Evolutionary conservation across 2,797 vertebrate species (phyloP), one percentile per base, ranked within the genome.

Genomic region (Xenentodon cancila): DNA sequence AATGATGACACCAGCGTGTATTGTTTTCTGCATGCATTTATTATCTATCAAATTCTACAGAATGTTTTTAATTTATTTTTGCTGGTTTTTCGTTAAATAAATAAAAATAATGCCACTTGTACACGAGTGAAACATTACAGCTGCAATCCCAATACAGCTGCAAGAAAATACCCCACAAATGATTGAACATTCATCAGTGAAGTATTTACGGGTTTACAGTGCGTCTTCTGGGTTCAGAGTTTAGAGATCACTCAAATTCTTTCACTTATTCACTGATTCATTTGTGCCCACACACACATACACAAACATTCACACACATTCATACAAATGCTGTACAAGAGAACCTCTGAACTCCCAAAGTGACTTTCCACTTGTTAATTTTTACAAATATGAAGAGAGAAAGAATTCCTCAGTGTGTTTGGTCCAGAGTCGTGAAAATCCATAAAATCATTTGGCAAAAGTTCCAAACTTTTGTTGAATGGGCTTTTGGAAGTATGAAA

Each of bases 1-100:
- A 77, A 62, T 17, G 16, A 77, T 51, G 16, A 80, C 59, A 79
- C 18, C 13, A 65, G 9, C 6, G 37, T 0, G 62, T 64, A 64
- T 1, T 73, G 17, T 80, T 88, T 77, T 27, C 60, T 84, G 61
- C 44, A 81, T 86, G 73, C 58, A 75, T 86, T 81, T 84, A 86
- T 89, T 88, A 55, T 77, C 59, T 82, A 75, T 25, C 76, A 8
- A 3, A 46, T 5, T 7, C 34, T 69, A 59, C 13, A 7, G 46
- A 9, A 16, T 25, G 58, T 42, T 60, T 48, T 65, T 68, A 13
- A 0, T 32, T 49, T 61, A 25, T 71, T 60, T 37, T 3, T 25
- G 25, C 25, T 25, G 3, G 25, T 61, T 71, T 77, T 78, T 79
- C 47, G 73, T 60, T 61, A 68, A 77, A 73, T 78, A 47, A 65